phyloP scores from a whole-genome alignment of 2,113 vertebrate species.

The Thalassoma bifasciatum region DNA sequence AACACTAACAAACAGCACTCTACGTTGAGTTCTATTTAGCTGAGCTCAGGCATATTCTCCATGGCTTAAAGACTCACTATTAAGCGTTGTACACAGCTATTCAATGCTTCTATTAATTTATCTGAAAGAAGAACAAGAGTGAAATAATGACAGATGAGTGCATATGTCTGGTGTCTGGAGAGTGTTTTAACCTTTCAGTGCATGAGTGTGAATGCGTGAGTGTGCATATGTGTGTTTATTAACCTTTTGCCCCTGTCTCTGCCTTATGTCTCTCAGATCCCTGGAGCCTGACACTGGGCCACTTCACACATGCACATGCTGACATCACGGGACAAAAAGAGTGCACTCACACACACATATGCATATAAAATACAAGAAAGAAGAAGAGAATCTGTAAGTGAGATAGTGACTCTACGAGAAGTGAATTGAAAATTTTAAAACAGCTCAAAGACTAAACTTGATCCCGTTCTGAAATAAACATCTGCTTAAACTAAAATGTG shows the following conservation, averaged over 20 bases:
- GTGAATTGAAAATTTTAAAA: background rate
- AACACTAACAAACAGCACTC: slow-evolving; percentile 1
- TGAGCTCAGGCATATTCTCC: slow-evolving; percentile 6
- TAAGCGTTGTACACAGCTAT: background rate
- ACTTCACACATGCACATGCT: slow-evolving; percentile 37
- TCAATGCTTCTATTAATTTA: background rate
- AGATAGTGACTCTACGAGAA: background rate
- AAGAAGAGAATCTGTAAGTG: background rate
- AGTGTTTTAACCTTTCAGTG: slow-evolving; percentile 18
- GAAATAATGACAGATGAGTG: slow-evolving; percentile 12
- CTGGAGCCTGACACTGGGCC: slow-evolving; percentile 53
- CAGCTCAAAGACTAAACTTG: slow-evolving; percentile 23
- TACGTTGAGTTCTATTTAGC: background rate
- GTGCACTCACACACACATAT: slow-evolving; percentile 21
- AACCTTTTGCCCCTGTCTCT: slow-evolving; percentile 76
- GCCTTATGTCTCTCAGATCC: slow-evolving; percentile 69
- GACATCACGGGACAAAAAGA: slow-evolving; percentile 56
- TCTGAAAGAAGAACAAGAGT: slow-evolving; percentile 22
- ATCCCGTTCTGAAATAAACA: slow-evolving; percentile 12
- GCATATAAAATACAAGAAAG: background rate
- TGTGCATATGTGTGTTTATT: slow-evolving; percentile 60
- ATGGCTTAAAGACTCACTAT: slow-evolving; percentile 2
- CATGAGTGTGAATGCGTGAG: background rate
- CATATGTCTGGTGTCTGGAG: background rate
- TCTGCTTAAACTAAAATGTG: slow-evolving; percentile 22